Evolutionary conservation across 2,888 invertebrate genomes (phyloP).

Genomic region (Eurois occulta): DNA sequence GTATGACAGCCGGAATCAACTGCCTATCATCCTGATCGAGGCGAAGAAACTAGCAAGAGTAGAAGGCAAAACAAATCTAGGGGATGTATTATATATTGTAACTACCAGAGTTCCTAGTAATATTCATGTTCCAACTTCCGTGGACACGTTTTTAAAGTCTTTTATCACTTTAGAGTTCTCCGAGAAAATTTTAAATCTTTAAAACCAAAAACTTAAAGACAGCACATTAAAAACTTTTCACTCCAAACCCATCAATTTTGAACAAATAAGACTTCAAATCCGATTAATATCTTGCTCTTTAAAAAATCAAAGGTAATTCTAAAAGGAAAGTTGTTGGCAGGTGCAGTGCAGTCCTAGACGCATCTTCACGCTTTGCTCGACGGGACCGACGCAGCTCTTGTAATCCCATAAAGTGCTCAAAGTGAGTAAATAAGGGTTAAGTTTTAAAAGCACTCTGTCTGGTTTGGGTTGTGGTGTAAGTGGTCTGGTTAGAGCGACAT

Average conservation of each 20-base stretch:
- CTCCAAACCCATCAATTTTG: slow-evolving; percentile 16
- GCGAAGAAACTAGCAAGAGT: neutral
- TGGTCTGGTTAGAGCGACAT: slow-evolving; percentile 3
- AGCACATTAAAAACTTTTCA: slow-evolving; percentile 37
- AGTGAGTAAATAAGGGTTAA: slow-evolving; percentile 89
- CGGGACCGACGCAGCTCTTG: slow-evolving; percentile 71
- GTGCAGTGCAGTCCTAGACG: slow-evolving; percentile 68
- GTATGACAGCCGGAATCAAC: neutral
- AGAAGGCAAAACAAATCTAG: neutral
- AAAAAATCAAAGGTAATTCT: slow-evolving; percentile 46
- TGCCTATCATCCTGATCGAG: neutral
- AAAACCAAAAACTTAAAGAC: slow-evolving; percentile 5
- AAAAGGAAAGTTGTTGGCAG: slow-evolving; percentile 57
- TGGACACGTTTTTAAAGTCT: neutral
- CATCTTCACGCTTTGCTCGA: slow-evolving; percentile 67
- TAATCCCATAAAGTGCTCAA: slow-evolving; percentile 87
- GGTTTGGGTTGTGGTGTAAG: slow-evolving; percentile 57
- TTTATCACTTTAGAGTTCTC: neutral
- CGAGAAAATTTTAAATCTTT: neutral
- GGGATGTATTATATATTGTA: neutral
- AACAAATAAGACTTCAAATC: slow-evolving; percentile 20
- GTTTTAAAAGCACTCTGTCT: slow-evolving; percentile 87
- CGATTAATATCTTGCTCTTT: slow-evolving; percentile 57
- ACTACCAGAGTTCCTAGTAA: neutral
- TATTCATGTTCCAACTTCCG: too few relatives aligned